Evolutionary conservation across 2,797 vertebrate species (phyloP).

Genomic region (Triplophysa bombifrons): DNA sequence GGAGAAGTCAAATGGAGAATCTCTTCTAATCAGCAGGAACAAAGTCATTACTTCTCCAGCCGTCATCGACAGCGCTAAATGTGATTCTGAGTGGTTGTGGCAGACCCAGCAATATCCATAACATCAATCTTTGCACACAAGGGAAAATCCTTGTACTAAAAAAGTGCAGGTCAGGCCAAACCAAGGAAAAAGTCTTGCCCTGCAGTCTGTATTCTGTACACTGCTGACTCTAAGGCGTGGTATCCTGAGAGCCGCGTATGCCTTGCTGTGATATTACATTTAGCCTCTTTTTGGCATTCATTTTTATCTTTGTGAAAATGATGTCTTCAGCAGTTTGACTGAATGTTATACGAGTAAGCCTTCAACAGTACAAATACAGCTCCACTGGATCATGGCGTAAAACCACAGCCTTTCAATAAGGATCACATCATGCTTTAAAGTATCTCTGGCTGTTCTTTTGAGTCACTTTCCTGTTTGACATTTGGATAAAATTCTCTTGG

Average conservation of each 20-base stretch:
- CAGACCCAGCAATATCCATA: slow-evolving; percentile 17
- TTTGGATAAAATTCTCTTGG: slow-evolving; percentile 39
- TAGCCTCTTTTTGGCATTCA: slow-evolving; percentile 5
- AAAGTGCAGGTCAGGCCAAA: not conserved
- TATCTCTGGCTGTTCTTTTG: slow-evolving; percentile 18
- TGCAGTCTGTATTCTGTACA: not conserved
- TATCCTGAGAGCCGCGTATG: slow-evolving; percentile 20
- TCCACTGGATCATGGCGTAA: not conserved
- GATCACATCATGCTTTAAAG: slow-evolving; percentile 10
- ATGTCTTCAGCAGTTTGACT: slow-evolving; percentile 8
- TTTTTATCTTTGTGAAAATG: slow-evolving; percentile 32
- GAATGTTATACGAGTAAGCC: not conserved
- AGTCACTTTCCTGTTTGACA: slow-evolving; percentile 33
- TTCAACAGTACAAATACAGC: not conserved
- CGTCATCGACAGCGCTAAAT: slow-evolving; percentile 11
- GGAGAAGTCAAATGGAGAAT: slow-evolving; percentile 45
- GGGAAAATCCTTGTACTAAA: not conserved
- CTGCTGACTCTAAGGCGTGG: not conserved
- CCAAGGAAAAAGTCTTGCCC: not conserved
- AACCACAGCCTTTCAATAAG: slow-evolving; percentile 23
- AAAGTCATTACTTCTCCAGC: slow-evolving; percentile 46
- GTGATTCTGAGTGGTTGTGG: slow-evolving; percentile 36
- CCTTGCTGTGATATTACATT: slow-evolving; percentile 24
- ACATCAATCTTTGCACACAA: slow-evolving; percentile 5
- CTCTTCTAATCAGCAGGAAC: slow-evolving; percentile 52